These are phyloP conservation scores for Sardinella longiceps DNA, from an alignment of 2,797 vertebrate genomes.

Conservation along the genomic window DNA sequence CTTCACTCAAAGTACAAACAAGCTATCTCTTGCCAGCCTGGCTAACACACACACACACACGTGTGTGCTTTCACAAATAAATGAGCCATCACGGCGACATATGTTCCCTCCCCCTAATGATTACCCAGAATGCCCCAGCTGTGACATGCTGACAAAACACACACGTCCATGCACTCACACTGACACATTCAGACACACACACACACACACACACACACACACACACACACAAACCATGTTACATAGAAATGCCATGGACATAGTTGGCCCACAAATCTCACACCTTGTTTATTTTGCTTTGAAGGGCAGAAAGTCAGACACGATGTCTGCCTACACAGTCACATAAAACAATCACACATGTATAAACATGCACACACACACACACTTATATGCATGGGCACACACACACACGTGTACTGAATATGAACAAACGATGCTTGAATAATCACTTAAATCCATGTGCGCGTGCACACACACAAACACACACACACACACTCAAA, in stretches of 20 bases:
- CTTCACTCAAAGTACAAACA: background rate
- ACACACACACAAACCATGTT: background rate
- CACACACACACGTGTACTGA: background rate
- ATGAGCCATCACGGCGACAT: background rate
- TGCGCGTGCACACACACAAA: conserved; percentile 11
- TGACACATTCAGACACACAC: background rate
- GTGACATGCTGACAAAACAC: background rate
- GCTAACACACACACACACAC: background rate
- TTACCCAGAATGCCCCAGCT: background rate
- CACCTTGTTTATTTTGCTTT: background rate
- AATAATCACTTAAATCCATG: conserved; percentile 53
- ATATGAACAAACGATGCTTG: background rate
- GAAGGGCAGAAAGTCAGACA: background rate
- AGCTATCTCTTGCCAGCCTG: background rate
- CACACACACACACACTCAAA: background rate
- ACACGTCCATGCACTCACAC: background rate
- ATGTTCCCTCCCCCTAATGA: background rate
- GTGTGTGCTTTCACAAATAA: conserved; percentile 37
- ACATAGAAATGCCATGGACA: background rate
- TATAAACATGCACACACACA: background rate
- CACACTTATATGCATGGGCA: background rate
- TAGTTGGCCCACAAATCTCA: background rate
- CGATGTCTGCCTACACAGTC: background rate
- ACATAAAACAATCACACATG: background rate
- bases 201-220: background rate